Percentiles rank a stretch among this genome's conserved stretches.
phyloP scores from a whole-genome alignment of 2,888 invertebrate genomes.

The Itoplectis maculator region DNA sequence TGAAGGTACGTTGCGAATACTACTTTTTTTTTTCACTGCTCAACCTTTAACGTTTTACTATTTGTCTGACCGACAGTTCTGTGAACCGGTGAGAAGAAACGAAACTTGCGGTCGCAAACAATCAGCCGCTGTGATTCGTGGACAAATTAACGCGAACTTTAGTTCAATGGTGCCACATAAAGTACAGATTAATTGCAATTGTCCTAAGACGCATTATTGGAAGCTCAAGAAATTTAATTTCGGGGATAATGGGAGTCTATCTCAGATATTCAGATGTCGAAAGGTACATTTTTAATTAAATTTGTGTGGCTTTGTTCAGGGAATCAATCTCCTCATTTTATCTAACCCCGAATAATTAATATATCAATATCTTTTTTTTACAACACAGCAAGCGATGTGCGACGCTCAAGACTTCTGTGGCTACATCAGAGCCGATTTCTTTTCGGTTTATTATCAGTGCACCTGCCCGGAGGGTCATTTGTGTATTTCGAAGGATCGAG shows the following conservation, averaged over 20 bases:
- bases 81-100: slow-evolving; percentile 84
- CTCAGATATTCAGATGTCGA: slow-evolving; percentile 85
- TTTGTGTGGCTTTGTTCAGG: neutral
- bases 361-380: slow-evolving; percentile 15
- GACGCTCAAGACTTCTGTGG: slow-evolving; percentile 87
- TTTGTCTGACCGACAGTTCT: slow-evolving; percentile 84
- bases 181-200: slow-evolving; percentile 85
- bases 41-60: slow-evolving; percentile 52
- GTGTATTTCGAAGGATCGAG: slow-evolving; percentile 86
- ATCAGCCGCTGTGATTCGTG: slow-evolving; percentile 83
- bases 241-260: slow-evolving; percentile 75
- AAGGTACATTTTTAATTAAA: slow-evolving; percentile 71
- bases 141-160: slow-evolving; percentile 84
- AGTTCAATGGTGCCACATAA: slow-evolving; percentile 83
- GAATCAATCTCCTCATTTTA: neutral
- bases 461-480: slow-evolving; percentile 87
- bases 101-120: slow-evolving; percentile 83
- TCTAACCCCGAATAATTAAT: too few species aligned
- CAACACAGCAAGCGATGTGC: slow-evolving; percentile 85
- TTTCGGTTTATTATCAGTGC: slow-evolving; percentile 88
- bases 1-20: slow-evolving; percentile 85
- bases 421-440: slow-evolving; percentile 86
- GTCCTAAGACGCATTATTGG: slow-evolving; percentile 86
- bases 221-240: slow-evolving; percentile 81
- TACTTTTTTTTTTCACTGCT: slow-evolving; percentile 16